Conservation (phyloP, 2,888 invertebrate genomes). For the Metallyticus violacea region DNA sequence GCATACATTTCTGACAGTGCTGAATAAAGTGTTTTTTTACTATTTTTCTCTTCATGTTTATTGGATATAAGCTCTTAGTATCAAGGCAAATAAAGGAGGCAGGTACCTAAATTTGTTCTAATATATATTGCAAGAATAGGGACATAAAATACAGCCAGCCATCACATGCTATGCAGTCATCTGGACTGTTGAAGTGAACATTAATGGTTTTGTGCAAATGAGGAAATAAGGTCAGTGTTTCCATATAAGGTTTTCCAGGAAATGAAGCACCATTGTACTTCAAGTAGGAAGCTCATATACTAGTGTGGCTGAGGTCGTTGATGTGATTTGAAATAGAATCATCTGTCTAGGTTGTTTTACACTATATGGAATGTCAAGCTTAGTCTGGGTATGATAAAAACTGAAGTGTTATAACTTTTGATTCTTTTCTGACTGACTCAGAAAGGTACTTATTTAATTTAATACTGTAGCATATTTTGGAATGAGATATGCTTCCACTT, state of each 20-base stretch:
- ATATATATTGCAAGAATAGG: too few species aligned
- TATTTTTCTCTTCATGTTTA: too few species aligned
- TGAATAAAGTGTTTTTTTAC: too few species aligned
- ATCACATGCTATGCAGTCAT: too few species aligned
- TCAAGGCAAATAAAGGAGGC: too few species aligned
- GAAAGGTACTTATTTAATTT: not conserved
- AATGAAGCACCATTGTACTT: not conserved
- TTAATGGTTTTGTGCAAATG: not conserved
- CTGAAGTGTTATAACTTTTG: not conserved
- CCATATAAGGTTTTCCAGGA: not conserved
- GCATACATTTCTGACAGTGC: too few species aligned
- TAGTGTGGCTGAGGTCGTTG: slow-evolving; percentile 9
- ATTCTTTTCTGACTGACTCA: not conserved
- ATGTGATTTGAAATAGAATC: slow-evolving; percentile 15
- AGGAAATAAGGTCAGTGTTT: not conserved
- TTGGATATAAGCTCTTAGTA: too few species aligned
- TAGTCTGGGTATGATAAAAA: not conserved
- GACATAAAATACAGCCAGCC: too few species aligned
- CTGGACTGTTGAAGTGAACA: too few species aligned
- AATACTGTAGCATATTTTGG: not conserved
- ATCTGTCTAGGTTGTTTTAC: not conserved
- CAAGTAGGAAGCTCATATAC: slow-evolving; percentile 3
- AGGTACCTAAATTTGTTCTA: too few species aligned
- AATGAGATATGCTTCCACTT: not conserved
- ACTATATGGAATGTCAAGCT: not conserved